Percentiles rank a stretch among this genome's conserved stretches.
Evolutionary conservation across 2,113 vertebrate genomes (phyloP).

Genomic region (Mohoua ochrocephala): DNA sequence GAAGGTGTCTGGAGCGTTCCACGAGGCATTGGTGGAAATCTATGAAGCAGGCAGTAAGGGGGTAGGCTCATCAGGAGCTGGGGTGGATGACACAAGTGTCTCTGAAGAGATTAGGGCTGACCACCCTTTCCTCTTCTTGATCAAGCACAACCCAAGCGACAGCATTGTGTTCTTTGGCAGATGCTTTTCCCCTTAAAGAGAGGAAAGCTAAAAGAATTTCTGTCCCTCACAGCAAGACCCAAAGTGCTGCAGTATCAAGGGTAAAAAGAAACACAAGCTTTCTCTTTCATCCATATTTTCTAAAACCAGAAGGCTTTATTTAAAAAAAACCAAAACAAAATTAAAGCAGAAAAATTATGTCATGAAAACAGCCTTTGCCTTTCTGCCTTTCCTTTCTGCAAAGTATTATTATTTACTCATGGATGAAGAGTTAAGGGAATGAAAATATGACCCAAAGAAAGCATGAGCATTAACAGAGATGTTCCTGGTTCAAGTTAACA

Average conservation of each 20-base stretch:
- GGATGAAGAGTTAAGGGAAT: not conserved
- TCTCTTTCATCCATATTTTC: not conserved
- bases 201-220: not conserved
- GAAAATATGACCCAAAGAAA: not conserved
- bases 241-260: slow-evolving; percentile 1
- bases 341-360: not conserved
- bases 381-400: not conserved
- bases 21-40: slow-evolving; percentile 67
- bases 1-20: slow-evolving; percentile 60
- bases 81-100: not conserved
- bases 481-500: not conserved
- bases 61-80: not conserved
- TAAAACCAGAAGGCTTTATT: not conserved
- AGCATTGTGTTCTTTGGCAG: slow-evolving; percentile 68
- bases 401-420: not conserved
- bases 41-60: slow-evolving; percentile 61
- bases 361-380: not conserved
- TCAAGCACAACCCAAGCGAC: slow-evolving; percentile 9
- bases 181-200: slow-evolving; percentile 59
- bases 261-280: not conserved
- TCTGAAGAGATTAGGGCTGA: slow-evolving; percentile 57
- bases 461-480: not conserved
- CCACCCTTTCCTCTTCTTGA: slow-evolving; percentile 54
- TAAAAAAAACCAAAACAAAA: not conserved
- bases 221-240: not conserved